Evolutionary conservation across 1,140 invertebrate species (phyloP), one percentile per base, ranked within the genome.

Genomic region (Melipona quadrifasciata): DNA sequence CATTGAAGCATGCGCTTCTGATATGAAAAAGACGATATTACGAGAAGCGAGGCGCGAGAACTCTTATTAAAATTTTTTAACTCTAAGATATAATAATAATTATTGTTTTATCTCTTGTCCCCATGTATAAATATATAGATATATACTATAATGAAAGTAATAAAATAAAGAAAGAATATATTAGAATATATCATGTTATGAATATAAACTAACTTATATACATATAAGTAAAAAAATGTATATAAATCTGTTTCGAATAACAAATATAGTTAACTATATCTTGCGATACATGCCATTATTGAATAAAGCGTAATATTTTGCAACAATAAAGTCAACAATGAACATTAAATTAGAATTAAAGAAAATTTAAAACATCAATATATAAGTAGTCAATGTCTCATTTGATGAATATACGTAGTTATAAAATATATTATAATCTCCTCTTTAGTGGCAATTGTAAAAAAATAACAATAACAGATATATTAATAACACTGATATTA

Each of bases 1-100:
- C 93, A 77, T 92, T 82, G 89, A 93, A 93, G 93, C 92, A 80
- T 93, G 93, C 93, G 93, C 93, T 92, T 90, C 86, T 87, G 71
- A 53, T 81, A 82, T 47, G 34, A 70, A 70, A 70, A 70, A 34
- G 34, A 68, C 21, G 4, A 65, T 73, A 72, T 61, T 47, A 73
- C 21, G 51, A 80, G 5, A 51, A n/a, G 27, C 14, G 21, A 72
- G 21, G 16, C 16, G 27, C 53, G 47, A 70, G 19, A 19, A 61
- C 47, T 72, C 57, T 80, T 27, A n/a, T 53, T 16, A 74, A 53
- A 53, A 34, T 34, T 16, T 53, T 73, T 47, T 34, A 64, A 0
- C 31, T 67, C 12, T 67, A 47, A 76, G 24, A 47, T 31, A 64
- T 51, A 81, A 53, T 10, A 75, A 82, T 34, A 6, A 2, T 39